These are phyloP conservation scores for Ammodytes dubius DNA, from an alignment of 2,113 vertebrate genomes.

Conservation along the genomic window DNA sequence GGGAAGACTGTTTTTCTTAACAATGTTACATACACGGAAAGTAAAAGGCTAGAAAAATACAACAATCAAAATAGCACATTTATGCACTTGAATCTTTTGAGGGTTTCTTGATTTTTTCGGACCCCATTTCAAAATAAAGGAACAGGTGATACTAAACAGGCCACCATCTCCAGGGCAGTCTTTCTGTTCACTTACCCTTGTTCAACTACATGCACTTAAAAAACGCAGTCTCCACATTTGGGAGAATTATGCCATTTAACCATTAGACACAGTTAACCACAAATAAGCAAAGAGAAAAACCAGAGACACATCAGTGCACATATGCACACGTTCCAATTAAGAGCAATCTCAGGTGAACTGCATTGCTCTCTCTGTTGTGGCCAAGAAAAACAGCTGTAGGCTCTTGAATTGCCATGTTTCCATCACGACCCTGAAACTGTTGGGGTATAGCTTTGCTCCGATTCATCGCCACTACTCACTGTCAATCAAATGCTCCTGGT, in stretches of 20 bases:
- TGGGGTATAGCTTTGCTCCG: constrained; percentile 39
- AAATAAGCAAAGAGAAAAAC: constrained; percentile 63
- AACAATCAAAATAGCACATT: background rate
- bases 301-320: constrained; percentile 56
- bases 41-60: background rate
- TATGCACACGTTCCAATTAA: constrained; percentile 68
- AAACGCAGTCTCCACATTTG: constrained; percentile 16
- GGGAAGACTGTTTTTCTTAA: background rate
- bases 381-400: constrained; percentile 70
- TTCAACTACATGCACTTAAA: constrained; percentile 14
- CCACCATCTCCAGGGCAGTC: background rate
- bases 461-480: constrained; percentile 64
- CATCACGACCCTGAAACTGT: constrained; percentile 54
- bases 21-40: background rate
- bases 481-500: constrained; percentile 69
- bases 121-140: background rate
- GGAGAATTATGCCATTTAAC: constrained; percentile 43
- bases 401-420: constrained; percentile 61
- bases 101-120: background rate
- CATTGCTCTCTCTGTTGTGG: constrained; percentile 62
- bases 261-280: constrained; percentile 54
- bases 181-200: background rate
- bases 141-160: constrained; percentile 29
- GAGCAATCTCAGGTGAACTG: constrained; percentile 66
- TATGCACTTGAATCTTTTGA: background rate